These are phyloP conservation scores for Protosalanx chinensis DNA, from an alignment of 2,797 vertebrate genomes.

Conservation along the genomic window DNA sequence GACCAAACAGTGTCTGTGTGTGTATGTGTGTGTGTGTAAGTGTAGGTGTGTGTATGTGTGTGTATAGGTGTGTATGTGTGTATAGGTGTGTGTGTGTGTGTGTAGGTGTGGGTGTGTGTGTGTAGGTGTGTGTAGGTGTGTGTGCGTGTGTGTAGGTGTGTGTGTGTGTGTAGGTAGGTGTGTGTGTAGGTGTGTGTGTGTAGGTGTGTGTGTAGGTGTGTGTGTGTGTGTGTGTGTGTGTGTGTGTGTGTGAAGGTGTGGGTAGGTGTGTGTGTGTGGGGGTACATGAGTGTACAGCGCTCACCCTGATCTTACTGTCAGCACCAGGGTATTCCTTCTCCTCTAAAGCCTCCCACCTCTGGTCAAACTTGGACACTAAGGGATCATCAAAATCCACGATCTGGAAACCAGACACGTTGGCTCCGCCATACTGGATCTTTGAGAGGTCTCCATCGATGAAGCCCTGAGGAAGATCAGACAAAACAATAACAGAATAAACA, in stretches of 20 bases:
- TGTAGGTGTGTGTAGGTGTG: too few relatives aligned
- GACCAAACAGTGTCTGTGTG: neutral
- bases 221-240: neutral
- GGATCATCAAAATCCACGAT: conserved; percentile 98
- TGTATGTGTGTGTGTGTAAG: neutral
- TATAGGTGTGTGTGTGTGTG: neutral
- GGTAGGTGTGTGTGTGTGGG: too few relatives aligned
- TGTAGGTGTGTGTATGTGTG: neutral
- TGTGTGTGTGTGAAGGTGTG: too few relatives aligned
- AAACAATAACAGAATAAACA: neutral
- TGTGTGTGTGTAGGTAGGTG: neutral
- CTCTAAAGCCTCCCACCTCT: conserved; percentile 94
- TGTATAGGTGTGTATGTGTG: neutral
- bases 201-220: neutral
- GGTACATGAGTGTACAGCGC: conserved; percentile 11
- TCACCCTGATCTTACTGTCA: conserved; percentile 81
- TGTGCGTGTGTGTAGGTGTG: too few relatives aligned
- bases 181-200: neutral
- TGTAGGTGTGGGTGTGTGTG: too few relatives aligned
- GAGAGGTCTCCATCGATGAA: conserved; percentile 95
- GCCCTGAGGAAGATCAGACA: conserved; percentile 75
- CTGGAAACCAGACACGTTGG: conserved; percentile 98
- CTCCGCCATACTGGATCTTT: conserved; percentile 98
- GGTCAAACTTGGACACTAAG: conserved; percentile 95
- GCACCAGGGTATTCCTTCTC: conserved; percentile 98